phyloP scores from a whole-genome alignment of 2,888 invertebrate genomes.

The Dendrolimus houi region DNA sequence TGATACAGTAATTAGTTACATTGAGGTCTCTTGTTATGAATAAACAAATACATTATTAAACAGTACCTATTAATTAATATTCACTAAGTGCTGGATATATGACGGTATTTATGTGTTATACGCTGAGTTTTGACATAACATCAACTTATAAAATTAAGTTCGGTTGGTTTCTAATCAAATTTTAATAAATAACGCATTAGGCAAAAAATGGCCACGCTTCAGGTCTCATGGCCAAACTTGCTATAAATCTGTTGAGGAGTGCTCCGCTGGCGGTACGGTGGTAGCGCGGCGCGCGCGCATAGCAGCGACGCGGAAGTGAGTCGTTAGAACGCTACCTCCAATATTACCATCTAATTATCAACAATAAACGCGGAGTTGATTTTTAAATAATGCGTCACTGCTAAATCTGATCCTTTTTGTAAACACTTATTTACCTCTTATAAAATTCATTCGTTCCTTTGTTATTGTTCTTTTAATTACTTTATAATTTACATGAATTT shows the following conservation, averaged over 20 bases:
- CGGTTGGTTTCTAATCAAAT: constrained; percentile 61
- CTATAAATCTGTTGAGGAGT: constrained; percentile 65
- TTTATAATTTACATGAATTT: background rate
- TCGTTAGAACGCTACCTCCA: constrained; percentile 13
- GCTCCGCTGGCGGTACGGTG: constrained; percentile 17
- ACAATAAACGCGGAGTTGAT: constrained; percentile 33
- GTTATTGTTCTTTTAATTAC: background rate
- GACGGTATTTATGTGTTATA: constrained; percentile 44
- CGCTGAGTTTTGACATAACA: constrained; percentile 45
- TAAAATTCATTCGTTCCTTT: background rate
- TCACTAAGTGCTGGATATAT: constrained; percentile 42
- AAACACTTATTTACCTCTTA: background rate
- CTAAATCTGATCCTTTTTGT: constrained; percentile 13
- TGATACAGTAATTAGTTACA: constrained; percentile 37
- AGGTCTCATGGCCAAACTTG: constrained; percentile 70
- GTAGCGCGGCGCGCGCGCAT: constrained; percentile 12
- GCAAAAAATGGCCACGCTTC: constrained; percentile 65
- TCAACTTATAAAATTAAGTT: constrained; percentile 47
- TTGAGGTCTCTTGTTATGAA: constrained; percentile 38
- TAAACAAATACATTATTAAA: constrained; percentile 37
- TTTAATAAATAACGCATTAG: constrained; percentile 72
- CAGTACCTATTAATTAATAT: constrained; percentile 36
- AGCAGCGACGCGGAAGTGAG: constrained; percentile 43
- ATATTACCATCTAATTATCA: constrained; percentile 51
- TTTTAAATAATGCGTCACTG: constrained; percentile 32